phyloP scores from a whole-genome alignment of 2,797 vertebrate genomes.

The Coluber constrictor region DNA sequence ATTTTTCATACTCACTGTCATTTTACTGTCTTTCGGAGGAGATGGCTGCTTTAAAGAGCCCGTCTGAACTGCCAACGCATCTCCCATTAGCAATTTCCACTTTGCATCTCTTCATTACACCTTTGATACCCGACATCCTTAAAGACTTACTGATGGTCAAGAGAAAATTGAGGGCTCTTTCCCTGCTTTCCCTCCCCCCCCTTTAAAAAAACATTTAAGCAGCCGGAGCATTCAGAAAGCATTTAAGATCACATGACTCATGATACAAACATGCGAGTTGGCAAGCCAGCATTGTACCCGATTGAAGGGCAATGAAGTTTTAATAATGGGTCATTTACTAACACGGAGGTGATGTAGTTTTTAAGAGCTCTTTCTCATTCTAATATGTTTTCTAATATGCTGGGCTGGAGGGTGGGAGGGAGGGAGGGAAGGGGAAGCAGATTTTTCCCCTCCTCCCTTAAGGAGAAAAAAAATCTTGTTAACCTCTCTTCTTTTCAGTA shows the following conservation, averaged over 20 bases:
- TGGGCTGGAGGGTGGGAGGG: not conserved
- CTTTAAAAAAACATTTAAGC: not conserved
- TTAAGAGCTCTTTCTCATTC: constrained; percentile 35
- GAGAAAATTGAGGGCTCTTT: not conserved
- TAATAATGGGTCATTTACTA: constrained; percentile 26
- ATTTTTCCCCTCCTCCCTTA: not conserved
- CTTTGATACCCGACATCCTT: not conserved
- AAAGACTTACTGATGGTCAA: not conserved
- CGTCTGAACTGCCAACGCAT: no score
- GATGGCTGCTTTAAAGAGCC: not conserved
- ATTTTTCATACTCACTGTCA: not conserved
- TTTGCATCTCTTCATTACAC: not conserved
- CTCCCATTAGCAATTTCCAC: not conserved
- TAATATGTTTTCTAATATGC: constrained; percentile 31
- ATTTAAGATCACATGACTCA: constrained; percentile 27
- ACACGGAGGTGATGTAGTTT: constrained; percentile 23
- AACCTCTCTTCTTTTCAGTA: constrained; percentile 7
- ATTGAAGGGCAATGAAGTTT: constrained; percentile 44
- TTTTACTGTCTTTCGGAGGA: not conserved
- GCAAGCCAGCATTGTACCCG: constrained; percentile 16
- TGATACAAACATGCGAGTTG: not conserved
- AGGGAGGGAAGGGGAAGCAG: not conserved
- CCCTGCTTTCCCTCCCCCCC: no score
- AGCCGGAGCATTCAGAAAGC: constrained; percentile 8
- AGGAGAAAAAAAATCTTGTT: not conserved